A percentile compares a stretch with the other conserved stretches of the same genome.
phyloP scores from a whole-genome alignment of 53 echinoderm and acorn worm genomes.

The Temnopleurus reevesii region DNA sequence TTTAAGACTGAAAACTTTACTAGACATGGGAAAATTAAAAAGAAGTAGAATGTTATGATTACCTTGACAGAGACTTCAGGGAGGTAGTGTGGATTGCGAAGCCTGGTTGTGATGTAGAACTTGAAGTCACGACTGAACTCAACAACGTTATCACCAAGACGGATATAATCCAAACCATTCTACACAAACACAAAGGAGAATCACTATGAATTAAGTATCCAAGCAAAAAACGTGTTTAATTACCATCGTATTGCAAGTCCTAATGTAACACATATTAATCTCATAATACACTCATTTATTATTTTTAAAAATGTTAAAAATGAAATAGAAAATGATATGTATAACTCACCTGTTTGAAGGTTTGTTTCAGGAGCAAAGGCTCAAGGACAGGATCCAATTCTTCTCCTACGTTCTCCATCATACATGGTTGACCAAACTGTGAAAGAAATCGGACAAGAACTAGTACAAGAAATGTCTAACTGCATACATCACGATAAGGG shows the following conservation, averaged over 20 bases:
- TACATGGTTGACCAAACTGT: conserved; percentile 95
- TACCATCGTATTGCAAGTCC: too few relatives aligned
- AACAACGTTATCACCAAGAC: conserved; percentile 90
- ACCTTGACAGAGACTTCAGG: conserved; percentile 97
- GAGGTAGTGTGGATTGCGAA: conserved; percentile 94
- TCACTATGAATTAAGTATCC: background rate
- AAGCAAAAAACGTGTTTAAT: too few relatives aligned
- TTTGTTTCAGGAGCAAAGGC: conserved; percentile 88
- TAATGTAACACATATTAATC: background rate
- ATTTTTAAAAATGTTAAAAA: too few relatives aligned
- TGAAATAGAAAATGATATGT: background rate
- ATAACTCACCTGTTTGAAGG: conserved; percentile 90
- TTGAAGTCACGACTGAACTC: conserved; percentile 91
- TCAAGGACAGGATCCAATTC: conserved; percentile 92
- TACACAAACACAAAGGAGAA: conserved; percentile 20
- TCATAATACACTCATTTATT: background rate
- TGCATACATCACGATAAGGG: too few relatives aligned
- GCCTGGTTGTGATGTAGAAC: conserved; percentile 94
- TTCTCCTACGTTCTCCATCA: conserved; percentile 93
- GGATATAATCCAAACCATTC: conserved; percentile 93
- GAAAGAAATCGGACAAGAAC: too few relatives aligned
- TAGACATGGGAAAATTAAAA: too few relatives aligned
- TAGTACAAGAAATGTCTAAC: too few relatives aligned
- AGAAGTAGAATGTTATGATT: too few relatives aligned
- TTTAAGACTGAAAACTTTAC: too few relatives aligned